Percentiles rank a stretch among this genome's conserved stretches.
These are phyloP conservation scores for Alces alces DNA, from an alignment of 2,113 vertebrate species.

Conservation along the genomic window DNA sequence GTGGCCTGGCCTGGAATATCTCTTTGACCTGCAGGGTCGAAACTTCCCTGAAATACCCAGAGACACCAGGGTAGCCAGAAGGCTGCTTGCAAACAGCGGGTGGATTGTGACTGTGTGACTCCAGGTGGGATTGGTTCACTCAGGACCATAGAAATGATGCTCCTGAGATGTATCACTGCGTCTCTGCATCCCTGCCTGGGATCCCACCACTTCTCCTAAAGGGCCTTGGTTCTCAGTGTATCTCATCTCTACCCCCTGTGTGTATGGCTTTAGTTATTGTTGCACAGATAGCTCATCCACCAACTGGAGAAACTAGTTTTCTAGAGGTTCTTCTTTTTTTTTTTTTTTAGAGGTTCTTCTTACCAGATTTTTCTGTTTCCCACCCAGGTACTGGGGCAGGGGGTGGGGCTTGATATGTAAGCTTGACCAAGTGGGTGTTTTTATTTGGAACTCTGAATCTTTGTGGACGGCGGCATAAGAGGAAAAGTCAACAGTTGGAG, in stretches of 20 bases:
- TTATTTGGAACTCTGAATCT: background rate
- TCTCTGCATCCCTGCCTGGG: background rate
- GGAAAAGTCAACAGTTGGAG: no score
- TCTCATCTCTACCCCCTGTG: no score
- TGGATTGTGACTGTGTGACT: rapidly evolving
- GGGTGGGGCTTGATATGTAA: background rate
- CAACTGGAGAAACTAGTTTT: background rate
- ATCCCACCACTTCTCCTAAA: background rate
- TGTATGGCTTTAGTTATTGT: background rate
- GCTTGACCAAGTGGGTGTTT: background rate
- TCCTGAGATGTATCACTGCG: background rate
- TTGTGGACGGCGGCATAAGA: background rate
- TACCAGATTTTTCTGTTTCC: background rate
- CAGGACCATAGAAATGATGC: no score
- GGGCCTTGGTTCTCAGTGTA: no score
- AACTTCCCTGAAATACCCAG: background rate
- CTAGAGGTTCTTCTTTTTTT: background rate
- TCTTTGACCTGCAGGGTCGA: background rate
- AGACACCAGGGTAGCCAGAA: background rate
- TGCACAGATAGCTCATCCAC: background rate
- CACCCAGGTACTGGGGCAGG: background rate
- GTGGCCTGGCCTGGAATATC: background rate
- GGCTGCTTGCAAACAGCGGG: no score
- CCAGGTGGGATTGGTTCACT: background rate
- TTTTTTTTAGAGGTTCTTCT: background rate